Evolutionary conservation across 2,888 invertebrate genomes (phyloP), one percentile per base, ranked within the genome.

Genomic region (Strigamia transsilvanica): DNA sequence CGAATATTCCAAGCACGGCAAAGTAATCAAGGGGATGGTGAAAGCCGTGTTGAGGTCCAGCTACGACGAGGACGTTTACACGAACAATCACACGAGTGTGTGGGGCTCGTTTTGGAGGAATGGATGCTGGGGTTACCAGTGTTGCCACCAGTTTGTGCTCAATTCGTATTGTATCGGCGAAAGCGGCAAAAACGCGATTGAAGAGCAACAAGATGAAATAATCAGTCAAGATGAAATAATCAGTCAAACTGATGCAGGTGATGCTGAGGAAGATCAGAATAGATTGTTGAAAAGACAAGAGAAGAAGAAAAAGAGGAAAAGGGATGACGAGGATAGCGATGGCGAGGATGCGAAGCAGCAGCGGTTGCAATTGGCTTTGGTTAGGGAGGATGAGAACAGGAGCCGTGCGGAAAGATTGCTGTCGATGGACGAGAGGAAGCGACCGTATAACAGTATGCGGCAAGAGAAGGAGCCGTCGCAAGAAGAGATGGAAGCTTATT

Each of bases 61-160:
- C 86, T 99, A 98, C 88, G 97, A 97, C 87, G 99, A 99, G 88
- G 98, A 99, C 88, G 92, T 95, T 21, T 91, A 93, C 84, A 92
- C 94, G 9, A 96, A 96, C 87, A 99, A 99, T 88, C 99, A 99
- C 88, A 94, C 94, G 88, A 92, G 93, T 0, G 94, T 99, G 7
- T 99, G 96, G 95, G 99, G 99, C 4, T 98, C 98, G 0, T 98
- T 91, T 88, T 99, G 99, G 98, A 91, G 91, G 85, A 92, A 93
- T 80, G 97, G 97, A 0, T 91, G 92, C 83, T 99, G 99, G 99
- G 99, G 99, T 0, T 99, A 93, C 89, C 94, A 94, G 86, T 99
- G 99, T 87, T 99, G 99, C 88, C 93, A 97, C 87, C 96, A 96
- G 0, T 93, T 94, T 84, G 92, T 99, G 32, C 89, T 89, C 83